These are phyloP conservation scores for Gorsachius goisagi DNA, from an alignment of 2,113 vertebrate species.

Conservation along the genomic window DNA sequence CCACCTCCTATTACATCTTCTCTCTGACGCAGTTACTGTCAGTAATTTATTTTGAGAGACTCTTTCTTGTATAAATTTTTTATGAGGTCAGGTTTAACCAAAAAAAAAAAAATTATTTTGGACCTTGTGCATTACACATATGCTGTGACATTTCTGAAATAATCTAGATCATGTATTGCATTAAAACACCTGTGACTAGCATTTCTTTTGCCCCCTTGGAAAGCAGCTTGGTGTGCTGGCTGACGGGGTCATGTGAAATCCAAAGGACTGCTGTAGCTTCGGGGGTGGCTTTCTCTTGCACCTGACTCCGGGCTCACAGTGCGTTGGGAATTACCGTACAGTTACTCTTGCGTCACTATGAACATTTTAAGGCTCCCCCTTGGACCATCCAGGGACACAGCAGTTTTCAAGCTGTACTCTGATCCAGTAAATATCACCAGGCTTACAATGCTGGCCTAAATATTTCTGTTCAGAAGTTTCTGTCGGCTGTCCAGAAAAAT, in stretches of 20 bases:
- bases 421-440: neutral
- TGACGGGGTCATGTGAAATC: neutral
- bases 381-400: neutral
- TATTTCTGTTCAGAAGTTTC: neutral
- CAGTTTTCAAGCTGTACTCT: neutral
- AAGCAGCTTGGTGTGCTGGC: neutral
- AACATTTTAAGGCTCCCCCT: neutral
- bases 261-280: neutral
- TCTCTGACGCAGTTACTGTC: slow-evolving; percentile 23
- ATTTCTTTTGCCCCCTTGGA: neutral
- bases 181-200: neutral
- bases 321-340: neutral
- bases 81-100: neutral
- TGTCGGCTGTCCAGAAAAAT: neutral
- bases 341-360: neutral
- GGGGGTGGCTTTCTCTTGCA: neutral
- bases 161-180: neutral
- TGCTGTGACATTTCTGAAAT: neutral
- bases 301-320: neutral
- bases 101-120: neutral
- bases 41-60: slow-evolving; percentile 30
- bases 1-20: slow-evolving; percentile 12
- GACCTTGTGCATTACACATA: neutral
- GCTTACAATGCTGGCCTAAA: neutral
- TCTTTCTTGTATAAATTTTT: neutral